These are phyloP conservation scores for Polypedilum vanderplanki DNA, from an alignment of 1,140 invertebrate genomes.

Conservation along the genomic window DNA sequence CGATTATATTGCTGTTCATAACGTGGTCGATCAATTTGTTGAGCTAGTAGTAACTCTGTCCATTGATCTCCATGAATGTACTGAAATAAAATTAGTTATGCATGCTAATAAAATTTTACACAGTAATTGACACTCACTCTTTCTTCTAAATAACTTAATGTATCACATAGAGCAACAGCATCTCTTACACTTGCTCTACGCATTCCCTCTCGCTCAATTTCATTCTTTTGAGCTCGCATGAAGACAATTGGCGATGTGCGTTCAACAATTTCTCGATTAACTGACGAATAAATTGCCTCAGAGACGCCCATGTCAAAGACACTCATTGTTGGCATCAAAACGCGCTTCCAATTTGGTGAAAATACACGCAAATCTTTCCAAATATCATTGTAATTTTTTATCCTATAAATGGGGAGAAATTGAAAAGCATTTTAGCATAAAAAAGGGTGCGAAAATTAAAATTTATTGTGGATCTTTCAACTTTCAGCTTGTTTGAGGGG, in stretches of 20 bases:
- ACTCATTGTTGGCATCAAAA: constrained; percentile 64
- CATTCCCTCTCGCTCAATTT: constrained; percentile 81
- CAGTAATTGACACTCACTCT: constrained; percentile 42
- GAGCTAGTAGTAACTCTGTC: constrained; percentile 62
- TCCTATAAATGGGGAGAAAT: constrained; percentile 45
- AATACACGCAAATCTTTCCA: constrained; percentile 62
- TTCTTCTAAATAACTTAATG: constrained; percentile 78
- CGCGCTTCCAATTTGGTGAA: constrained; percentile 56
- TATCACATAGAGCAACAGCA: constrained; percentile 86
- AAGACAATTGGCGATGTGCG: constrained; percentile 68
- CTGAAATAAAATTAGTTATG: background rate
- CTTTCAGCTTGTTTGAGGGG: background rate
- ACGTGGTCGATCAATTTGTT: constrained; percentile 57
- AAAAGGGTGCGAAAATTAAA: constrained; percentile 14
- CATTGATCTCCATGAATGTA: constrained; percentile 47
- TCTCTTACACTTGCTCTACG: constrained; percentile 72
- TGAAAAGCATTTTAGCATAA: background rate
- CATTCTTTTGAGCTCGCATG: constrained; percentile 80
- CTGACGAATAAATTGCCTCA: constrained; percentile 61
- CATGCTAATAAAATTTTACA: constrained; percentile 14
- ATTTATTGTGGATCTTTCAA: background rate
- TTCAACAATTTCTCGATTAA: constrained; percentile 52
- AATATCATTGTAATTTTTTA: constrained; percentile 60
- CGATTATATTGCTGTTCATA: constrained; percentile 60
- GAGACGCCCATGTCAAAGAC: constrained; percentile 67